phyloP scores from a whole-genome alignment of 2,113 vertebrate genomes.

The Pachyramphus minor region DNA sequence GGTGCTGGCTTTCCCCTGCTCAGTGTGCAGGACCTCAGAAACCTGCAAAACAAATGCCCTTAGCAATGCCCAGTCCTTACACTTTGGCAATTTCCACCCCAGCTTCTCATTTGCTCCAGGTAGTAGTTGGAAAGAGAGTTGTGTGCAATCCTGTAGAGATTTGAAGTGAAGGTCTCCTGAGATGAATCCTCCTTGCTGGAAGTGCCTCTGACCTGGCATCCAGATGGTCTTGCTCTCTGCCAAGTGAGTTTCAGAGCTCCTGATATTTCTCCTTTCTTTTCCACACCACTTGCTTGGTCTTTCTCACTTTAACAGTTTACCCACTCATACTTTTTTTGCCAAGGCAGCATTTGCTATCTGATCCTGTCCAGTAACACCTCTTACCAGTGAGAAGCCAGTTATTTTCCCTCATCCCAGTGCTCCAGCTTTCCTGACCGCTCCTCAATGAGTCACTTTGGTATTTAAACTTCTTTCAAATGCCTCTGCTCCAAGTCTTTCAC shows the following conservation, averaged over 20 bases:
- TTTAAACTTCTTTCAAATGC: not conserved
- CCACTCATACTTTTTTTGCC: not conserved
- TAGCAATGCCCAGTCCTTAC: not conserved
- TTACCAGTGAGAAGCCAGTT: not conserved
- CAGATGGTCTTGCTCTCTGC: not conserved
- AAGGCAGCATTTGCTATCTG: not conserved
- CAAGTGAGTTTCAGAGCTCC: not conserved
- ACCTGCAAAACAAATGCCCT: not conserved
- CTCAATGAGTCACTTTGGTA: not conserved
- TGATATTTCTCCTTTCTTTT: not conserved
- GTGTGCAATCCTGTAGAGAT: not conserved
- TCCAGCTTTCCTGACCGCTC: not conserved
- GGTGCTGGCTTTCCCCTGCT: not conserved
- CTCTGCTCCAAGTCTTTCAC: not conserved
- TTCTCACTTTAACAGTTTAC: not conserved
- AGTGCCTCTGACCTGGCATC: not conserved
- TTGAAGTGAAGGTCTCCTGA: not conserved
- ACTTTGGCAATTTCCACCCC: not conserved
- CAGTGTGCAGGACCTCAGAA: not conserved
- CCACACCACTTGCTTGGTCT: not conserved
- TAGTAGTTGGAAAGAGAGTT: not conserved
- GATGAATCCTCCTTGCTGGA: not conserved
- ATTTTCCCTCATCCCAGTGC: not conserved
- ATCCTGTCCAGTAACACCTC: not conserved
- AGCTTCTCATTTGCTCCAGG: accelerated